Conservation (phyloP, 2,113 vertebrate species). For the Dasyprocta punctata region DNA sequence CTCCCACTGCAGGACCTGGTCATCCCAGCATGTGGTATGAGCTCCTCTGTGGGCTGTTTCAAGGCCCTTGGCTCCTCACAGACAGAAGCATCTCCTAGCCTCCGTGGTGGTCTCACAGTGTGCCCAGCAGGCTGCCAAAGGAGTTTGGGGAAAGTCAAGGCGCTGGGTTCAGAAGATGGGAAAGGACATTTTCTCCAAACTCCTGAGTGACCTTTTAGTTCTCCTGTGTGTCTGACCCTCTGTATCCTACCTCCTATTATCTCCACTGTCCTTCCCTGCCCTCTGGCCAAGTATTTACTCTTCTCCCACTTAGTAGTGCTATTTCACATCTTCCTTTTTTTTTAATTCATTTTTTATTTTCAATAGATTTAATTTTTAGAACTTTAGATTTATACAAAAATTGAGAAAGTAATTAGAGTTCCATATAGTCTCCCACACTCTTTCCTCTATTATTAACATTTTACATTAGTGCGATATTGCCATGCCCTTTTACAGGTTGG, state of each 20-base stretch:
- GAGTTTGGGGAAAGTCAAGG: not conserved
- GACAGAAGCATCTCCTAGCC: not conserved
- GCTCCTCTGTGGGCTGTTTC: not conserved
- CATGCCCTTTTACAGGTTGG: not conserved
- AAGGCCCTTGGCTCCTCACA: not conserved
- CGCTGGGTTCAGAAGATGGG: not conserved
- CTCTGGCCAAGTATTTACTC: not conserved
- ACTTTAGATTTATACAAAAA: conserved; percentile 37
- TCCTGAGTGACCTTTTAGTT: not conserved
- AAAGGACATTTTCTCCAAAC: not conserved
- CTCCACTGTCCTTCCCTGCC: not conserved
- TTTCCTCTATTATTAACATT: not conserved
- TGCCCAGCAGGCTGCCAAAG: not conserved
- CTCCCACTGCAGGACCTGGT: not conserved
- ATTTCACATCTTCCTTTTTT: not conserved
- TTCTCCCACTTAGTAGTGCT: not conserved
- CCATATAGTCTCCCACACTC: not conserved
- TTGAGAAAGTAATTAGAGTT: not conserved
- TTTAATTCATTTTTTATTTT: not conserved
- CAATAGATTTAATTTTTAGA: not conserved
- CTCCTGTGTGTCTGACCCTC: not conserved
- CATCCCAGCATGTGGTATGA: not conserved
- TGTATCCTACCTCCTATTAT: not conserved
- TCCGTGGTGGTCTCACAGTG: not conserved
- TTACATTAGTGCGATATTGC: not conserved